Evolutionary conservation across 2,113 vertebrate genomes (phyloP), one percentile per base, ranked within the genome.

Genomic region (Nematolebias whitei): DNA sequence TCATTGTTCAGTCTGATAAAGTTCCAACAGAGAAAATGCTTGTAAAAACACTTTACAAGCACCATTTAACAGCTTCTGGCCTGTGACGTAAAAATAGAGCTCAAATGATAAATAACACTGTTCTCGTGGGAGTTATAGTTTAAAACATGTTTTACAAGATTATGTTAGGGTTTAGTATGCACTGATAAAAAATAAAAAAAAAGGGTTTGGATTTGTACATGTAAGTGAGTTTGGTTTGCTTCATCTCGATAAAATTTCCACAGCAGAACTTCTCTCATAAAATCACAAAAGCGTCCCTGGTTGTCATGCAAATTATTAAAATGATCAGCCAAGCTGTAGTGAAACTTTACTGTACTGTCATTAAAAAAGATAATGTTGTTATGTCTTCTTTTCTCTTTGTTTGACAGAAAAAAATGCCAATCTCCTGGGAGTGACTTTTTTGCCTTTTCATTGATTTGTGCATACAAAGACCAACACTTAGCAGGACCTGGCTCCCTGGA

Each of bases 41-140:
- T 72, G 61, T 84, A 64, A 83, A 87, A 87, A 73, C 50, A 70
- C 16, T 78, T 76, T 52, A 71, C 32, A 70, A n/a, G 67, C 47
- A 32, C 49, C 40, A 61, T 75, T 84, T 19, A 79, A 78, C 64
- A 68, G 51, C 6, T 0, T 54, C 40, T 43, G 41, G 60, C 51
- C 69, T 74, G 45, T 72, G 56, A 65, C 57, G 26, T 64, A 41
- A 44, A 68, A 43, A 62, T 20, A 29, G 15, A 45, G 61, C 41
- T 63, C 15, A 51, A 64, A 70, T 39, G 16, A 76, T 60, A 57
- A 75, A 78, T 43, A 26, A 71, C 52, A 41, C 53, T 24, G 11
- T 32, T 13, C 1, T 54, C 19, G 35, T 22, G 12, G 6, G 62
- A 40, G 52, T 62, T 54, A 55, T 47, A 71, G 18, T 56, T 55